Evolutionary conservation across 2,113 vertebrate genomes (phyloP), one percentile per base, ranked within the genome.

Genomic region (Neolamprologus hecqui): DNA sequence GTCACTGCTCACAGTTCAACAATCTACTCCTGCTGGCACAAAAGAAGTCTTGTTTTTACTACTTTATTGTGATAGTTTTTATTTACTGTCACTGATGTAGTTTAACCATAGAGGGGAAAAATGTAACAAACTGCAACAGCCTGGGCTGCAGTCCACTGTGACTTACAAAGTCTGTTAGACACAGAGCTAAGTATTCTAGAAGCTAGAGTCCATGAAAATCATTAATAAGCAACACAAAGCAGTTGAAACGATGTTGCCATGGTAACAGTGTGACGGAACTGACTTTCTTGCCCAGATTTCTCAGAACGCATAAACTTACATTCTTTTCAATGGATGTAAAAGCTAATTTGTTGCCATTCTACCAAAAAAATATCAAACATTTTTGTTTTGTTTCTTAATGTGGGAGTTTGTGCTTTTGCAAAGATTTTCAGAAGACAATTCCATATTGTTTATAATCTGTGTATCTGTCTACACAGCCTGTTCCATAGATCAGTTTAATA

Each of bases 151-250:
- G 68, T 47, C 28, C 75, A 80, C 53, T 15, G 7, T 83, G 55
- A 79, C 45, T 65, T n/a, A 45, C 23, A 60, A 54, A 82, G 73
- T 79, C 15, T 23, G 11, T 58, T 77, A 8, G 81, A 57, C 53
- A 53, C 68, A 55, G 5, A 75, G 73, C 55, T 21, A 68, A 28
- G 28, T 86, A 54, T 58, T 40, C 17, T 33, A 13, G 11, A 31
- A 68, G 23, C 21, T 33, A 8, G 11, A 31, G 55, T 40, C 17
- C 26, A 53, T 42, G 15, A 51, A 81, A 81, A 86, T 4, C 55
- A 82, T 85, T 82, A 85, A 85, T 79, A 80, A 86, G 53, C 53
- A 88, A 84, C 55, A 83, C 57, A 84, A 84, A 81, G 68, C 58
- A 35, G 37, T 82, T 84, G 73, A 13, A 75, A 81, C 8, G 40